A percentile compares a stretch with the other conserved stretches of the same genome.
phyloP scores from a whole-genome alignment of 92 coral and sea anemone genomes.

The Metridium senile region DNA sequence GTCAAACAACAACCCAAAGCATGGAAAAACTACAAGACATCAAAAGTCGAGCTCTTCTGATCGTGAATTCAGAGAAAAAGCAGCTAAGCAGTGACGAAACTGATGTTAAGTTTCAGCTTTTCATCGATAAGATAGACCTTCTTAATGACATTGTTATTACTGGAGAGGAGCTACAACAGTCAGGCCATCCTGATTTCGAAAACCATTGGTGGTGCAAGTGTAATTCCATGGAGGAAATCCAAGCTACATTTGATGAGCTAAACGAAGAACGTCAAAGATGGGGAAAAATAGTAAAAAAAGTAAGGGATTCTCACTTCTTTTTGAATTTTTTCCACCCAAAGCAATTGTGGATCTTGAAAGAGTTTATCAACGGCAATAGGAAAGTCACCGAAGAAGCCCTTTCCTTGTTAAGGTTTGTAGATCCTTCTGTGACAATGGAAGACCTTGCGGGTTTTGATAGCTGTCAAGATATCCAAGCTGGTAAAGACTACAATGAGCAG shows the following conservation, averaged over 20 bases:
- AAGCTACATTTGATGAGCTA: constrained; percentile 21
- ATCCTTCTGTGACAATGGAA: constrained; percentile 35
- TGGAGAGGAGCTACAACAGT: constrained; percentile 45
- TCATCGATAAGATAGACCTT: constrained; percentile 57
- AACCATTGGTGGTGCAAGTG: constrained; percentile 52
- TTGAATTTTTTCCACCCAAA: constrained; percentile 69
- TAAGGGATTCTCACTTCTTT: constrained; percentile 38
- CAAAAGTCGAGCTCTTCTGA: constrained; percentile 69
- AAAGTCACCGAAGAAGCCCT: constrained; percentile 29
- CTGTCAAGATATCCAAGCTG: neutral
- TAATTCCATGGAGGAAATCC: constrained; percentile 37
- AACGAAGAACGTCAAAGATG: constrained; percentile 36
- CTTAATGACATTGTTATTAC: constrained; percentile 49
- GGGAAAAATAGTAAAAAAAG: constrained; percentile 33
- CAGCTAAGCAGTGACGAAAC: constrained; percentile 29
- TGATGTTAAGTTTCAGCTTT: constrained; percentile 34
- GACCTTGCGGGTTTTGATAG: constrained; percentile 36
- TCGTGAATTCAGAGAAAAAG: constrained; percentile 61
- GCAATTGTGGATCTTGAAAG: constrained; percentile 65
- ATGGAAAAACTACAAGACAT: constrained; percentile 55
- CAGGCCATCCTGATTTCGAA: constrained; percentile 60
- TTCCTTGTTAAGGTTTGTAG: constrained; percentile 73
- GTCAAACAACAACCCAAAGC: constrained; percentile 3
- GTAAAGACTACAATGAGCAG: neutral
- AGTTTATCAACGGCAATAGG: constrained; percentile 43